A percentile compares a stretch with the other conserved stretches of the same genome.
Evolutionary conservation across 2,797 vertebrate species (phyloP).

Genomic region (Ataeniobius toweri): DNA sequence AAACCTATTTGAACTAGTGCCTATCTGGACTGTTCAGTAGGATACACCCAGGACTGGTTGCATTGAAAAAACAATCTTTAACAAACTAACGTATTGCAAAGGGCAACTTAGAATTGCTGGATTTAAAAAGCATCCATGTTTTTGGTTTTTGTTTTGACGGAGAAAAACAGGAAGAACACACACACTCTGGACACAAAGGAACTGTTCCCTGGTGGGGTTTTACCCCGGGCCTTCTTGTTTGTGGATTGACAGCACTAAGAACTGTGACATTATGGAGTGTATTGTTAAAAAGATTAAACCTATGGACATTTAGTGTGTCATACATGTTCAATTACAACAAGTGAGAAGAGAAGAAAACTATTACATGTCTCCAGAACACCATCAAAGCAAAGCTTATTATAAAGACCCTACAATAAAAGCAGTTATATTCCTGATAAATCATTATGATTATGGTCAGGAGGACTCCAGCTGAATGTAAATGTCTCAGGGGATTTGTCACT

Average conservation of each 20-base stretch:
- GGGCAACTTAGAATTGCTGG: neutral
- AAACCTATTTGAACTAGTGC: neutral
- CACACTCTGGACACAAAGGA: neutral
- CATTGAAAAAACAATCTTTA: neutral
- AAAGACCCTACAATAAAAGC: conserved; percentile 4
- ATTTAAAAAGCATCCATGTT: neutral
- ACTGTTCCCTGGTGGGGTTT: neutral
- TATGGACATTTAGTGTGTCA: neutral
- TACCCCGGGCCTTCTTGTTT: too few species aligned
- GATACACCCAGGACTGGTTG: neutral
- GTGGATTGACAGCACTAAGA: too few species aligned
- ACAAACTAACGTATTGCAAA: neutral
- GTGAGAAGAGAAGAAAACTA: neutral
- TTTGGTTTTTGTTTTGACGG: neutral
- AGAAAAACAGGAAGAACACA: neutral
- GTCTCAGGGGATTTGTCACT: neutral
- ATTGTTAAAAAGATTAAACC: neutral
- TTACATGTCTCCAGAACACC: too few species aligned
- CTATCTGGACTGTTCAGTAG: neutral
- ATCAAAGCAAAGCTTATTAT: too few species aligned
- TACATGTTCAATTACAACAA: neutral
- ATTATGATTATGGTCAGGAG: neutral
- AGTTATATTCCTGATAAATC: neutral
- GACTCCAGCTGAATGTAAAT: conserved; percentile 9
- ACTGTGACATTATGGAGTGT: neutral